Percentiles rank a stretch among this genome's conserved stretches.
Evolutionary conservation across 1,140 invertebrate species (phyloP).

Genomic region (Brachionus rotundiformis): DNA sequence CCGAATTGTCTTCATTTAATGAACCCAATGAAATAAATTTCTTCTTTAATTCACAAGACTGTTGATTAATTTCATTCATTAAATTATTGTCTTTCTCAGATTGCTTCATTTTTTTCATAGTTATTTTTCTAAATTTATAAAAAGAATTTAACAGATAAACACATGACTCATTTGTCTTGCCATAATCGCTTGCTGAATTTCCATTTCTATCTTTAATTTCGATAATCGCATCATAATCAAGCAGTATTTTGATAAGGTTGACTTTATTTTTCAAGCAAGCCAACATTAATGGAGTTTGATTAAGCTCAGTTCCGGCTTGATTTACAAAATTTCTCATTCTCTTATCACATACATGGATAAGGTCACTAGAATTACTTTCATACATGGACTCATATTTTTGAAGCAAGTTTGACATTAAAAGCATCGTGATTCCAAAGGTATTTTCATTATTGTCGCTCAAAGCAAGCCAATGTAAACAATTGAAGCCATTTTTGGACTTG

Average conservation of each 20-base stretch:
- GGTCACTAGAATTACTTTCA: slow-evolving; percentile 20
- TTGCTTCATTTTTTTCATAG: slow-evolving; percentile 40
- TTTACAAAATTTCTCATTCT: background rate
- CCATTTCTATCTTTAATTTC: slow-evolving; percentile 26
- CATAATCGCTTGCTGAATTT: slow-evolving; percentile 19
- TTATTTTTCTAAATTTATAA: slow-evolving; percentile 30
- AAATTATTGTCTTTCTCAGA: background rate
- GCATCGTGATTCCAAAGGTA: background rate
- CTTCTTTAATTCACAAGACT: background rate
- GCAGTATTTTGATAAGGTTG: slow-evolving; percentile 25
- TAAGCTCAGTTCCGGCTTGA: background rate
- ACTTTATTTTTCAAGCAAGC: slow-evolving; percentile 44
- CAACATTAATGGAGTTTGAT: slow-evolving; percentile 39
- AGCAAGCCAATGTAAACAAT: slow-evolving; percentile 42
- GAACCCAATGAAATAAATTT: background rate
- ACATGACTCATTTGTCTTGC: slow-evolving; percentile 35
- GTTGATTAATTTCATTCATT: background rate
- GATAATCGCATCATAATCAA: slow-evolving; percentile 6
- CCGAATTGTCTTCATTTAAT: background rate
- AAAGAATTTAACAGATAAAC: slow-evolving; percentile 14
- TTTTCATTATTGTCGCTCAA: slow-evolving; percentile 38
- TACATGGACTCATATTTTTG: slow-evolving; percentile 42
- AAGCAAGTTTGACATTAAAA: background rate
- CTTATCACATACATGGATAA: background rate
- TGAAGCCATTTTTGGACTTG: slow-evolving; percentile 38